phyloP scores from a whole-genome alignment of 1,140 invertebrate genomes.

The Drosophila mojavensis region DNA sequence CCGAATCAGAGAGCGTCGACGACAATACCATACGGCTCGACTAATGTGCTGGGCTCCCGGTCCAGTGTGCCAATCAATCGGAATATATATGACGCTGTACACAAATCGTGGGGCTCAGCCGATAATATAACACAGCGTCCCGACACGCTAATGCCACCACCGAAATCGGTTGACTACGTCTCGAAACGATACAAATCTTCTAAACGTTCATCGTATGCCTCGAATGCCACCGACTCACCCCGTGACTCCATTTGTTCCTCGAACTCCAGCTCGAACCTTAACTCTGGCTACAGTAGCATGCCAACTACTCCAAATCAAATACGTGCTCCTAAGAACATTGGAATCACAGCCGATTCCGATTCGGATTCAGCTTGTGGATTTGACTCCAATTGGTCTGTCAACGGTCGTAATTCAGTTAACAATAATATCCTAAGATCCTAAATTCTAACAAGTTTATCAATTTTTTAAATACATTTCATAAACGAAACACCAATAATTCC shows the following conservation, averaged over 20 bases:
- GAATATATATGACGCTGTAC: slow-evolving; percentile 85
- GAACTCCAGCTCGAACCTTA: slow-evolving; percentile 76
- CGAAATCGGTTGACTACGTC: slow-evolving; percentile 86
- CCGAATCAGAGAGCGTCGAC: slow-evolving; percentile 69
- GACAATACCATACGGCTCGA: slow-evolving; percentile 66
- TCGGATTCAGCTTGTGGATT: slow-evolving; percentile 93
- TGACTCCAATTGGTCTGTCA: slow-evolving; percentile 88
- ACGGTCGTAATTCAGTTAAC: slow-evolving; percentile 47
- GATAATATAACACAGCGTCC: slow-evolving; percentile 89
- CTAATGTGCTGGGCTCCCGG: slow-evolving; percentile 50
- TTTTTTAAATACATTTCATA: not conserved
- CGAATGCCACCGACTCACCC: slow-evolving; percentile 74
- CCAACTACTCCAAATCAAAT: slow-evolving; percentile 87
- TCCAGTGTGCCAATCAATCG: slow-evolving; percentile 79
- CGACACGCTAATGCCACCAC: slow-evolving; percentile 88
- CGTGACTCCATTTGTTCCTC: slow-evolving; percentile 77
- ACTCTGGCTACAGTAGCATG: slow-evolving; percentile 85
- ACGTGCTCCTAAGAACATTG: slow-evolving; percentile 75
- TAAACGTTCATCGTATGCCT: slow-evolving; percentile 86
- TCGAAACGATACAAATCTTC: slow-evolving; percentile 86
- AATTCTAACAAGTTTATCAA: not conserved
- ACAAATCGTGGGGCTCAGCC: slow-evolving; percentile 94
- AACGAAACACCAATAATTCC: slow-evolving; percentile 5
- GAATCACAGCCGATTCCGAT: slow-evolving; percentile 85
- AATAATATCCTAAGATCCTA: slow-evolving; percentile 43